A percentile compares a stretch with the other conserved stretches of the same genome.
Evolutionary conservation across 1,140 invertebrate species (phyloP).

Genomic region (Lysiphlebus fabarum): DNA sequence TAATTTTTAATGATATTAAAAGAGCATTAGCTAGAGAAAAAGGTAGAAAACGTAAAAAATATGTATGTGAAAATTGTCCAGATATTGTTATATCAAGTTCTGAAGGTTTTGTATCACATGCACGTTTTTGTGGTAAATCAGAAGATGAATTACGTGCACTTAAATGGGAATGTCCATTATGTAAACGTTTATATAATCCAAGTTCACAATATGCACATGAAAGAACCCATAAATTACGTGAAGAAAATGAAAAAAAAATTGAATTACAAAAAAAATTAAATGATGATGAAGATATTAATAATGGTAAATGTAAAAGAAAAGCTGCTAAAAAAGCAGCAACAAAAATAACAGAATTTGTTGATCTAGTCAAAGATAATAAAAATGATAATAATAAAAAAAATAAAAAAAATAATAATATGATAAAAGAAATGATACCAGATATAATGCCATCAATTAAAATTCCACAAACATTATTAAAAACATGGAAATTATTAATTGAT

Average conservation of each 20-base stretch:
- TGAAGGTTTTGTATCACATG: conserved; percentile 63
- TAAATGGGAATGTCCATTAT: conserved; percentile 57
- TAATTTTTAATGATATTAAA: conserved; percentile 34
- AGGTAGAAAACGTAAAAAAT: conserved; percentile 45
- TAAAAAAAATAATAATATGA: background rate
- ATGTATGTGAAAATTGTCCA: conserved; percentile 61
- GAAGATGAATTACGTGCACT: conserved; percentile 57
- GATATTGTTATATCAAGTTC: conserved; percentile 28
- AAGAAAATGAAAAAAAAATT: conserved; percentile 28
- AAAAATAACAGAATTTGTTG: conserved; percentile 43
- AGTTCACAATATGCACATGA: conserved; percentile 60
- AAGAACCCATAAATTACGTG: conserved; percentile 35
- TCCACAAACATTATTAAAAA: conserved; percentile 33
- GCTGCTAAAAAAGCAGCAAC: conserved; percentile 55
- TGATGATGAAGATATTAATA: conserved; percentile 1
- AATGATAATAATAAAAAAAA: conserved; percentile 24
- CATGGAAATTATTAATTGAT: conserved; percentile 39
- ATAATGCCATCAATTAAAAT: conserved; percentile 27
- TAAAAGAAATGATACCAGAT: conserved; percentile 30
- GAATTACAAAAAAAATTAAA: background rate
- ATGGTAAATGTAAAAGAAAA: conserved; percentile 47
- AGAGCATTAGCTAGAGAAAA: conserved; percentile 35
- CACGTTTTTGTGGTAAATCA: conserved; percentile 60
- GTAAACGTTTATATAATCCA: conserved; percentile 57
- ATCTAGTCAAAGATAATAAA: conserved; percentile 31